Evolutionary conservation across 30 jellyfish, hydroid and myxozoan species (phyloP).

Genomic region (Turritopsis rubra): DNA sequence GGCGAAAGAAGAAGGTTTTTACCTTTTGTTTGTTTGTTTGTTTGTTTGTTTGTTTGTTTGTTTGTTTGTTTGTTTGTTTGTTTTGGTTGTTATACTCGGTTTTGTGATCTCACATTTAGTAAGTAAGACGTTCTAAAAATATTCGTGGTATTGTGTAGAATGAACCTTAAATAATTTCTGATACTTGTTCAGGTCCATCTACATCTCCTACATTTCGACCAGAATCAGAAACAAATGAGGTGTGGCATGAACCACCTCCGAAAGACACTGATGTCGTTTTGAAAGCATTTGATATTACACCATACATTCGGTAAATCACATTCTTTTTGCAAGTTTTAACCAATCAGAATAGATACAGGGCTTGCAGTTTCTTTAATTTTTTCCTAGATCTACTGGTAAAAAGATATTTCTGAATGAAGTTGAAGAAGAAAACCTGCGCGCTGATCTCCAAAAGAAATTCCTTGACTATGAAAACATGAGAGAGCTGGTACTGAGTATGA

Average conservation of each 20-base stretch:
- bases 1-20: not conserved
- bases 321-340: not conserved
- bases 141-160: too few species aligned
- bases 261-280: conserved; percentile 49
- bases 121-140: too few species aligned
- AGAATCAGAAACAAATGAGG: conserved; percentile 52
- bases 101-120: not conserved
- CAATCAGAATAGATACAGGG: too few species aligned
- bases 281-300: conserved; percentile 59
- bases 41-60: not conserved
- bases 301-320: conserved; percentile 55
- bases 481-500: conserved; percentile 47
- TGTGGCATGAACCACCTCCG: conserved; percentile 57
- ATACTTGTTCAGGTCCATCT: too few species aligned
- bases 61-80: not conserved
- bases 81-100: not conserved
- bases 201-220: conserved; percentile 38
- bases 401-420: conserved; percentile 50
- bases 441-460: conserved; percentile 39
- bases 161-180: too few species aligned
- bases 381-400: conserved; percentile 62
- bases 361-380: not conserved
- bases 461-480: conserved; percentile 38
- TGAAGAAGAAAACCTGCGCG: conserved; percentile 55
- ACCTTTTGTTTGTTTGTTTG: not conserved